A percentile compares a stretch with the other conserved stretches of the same genome.
Conservation (phyloP, 2,113 vertebrate genomes). For the Cnemophilus loriae region DNA sequence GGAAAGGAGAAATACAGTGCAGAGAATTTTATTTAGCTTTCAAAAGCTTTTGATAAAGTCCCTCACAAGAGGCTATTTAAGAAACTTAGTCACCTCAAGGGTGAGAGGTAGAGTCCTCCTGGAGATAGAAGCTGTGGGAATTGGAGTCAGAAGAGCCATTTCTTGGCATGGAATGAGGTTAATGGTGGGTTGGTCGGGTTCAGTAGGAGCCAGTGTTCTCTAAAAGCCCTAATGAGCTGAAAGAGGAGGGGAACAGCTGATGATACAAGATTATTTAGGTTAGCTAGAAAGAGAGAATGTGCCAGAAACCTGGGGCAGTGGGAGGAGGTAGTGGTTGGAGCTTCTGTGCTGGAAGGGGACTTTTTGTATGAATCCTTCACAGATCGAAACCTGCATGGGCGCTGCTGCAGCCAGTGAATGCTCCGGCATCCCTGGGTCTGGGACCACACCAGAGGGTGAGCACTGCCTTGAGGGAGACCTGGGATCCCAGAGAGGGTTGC, state of each 20-base stretch:
- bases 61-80: constrained; percentile 23
- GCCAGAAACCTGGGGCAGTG: not conserved
- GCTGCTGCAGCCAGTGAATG: not conserved
- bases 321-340: not conserved
- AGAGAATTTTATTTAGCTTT: constrained; percentile 38
- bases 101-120: not conserved
- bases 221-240: constrained; percentile 29
- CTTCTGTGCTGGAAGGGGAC: not conserved
- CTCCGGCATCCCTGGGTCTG: not conserved
- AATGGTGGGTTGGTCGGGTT: not conserved
- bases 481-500: not conserved
- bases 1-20: not conserved
- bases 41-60: constrained; percentile 46
- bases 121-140: not conserved
- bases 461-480: not conserved
- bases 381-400: not conserved
- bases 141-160: not conserved
- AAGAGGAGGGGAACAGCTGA: constrained; percentile 3
- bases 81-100: constrained; percentile 5
- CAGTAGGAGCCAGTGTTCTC: not conserved
- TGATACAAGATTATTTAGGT: constrained; percentile 6
- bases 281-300: not conserved
- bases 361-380: not conserved
- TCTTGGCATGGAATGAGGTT: constrained; percentile 1
- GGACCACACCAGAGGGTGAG: not conserved